These are phyloP conservation scores for Aplocera efformata DNA, from an alignment of 2,888 invertebrate genomes.

Conservation along the genomic window DNA sequence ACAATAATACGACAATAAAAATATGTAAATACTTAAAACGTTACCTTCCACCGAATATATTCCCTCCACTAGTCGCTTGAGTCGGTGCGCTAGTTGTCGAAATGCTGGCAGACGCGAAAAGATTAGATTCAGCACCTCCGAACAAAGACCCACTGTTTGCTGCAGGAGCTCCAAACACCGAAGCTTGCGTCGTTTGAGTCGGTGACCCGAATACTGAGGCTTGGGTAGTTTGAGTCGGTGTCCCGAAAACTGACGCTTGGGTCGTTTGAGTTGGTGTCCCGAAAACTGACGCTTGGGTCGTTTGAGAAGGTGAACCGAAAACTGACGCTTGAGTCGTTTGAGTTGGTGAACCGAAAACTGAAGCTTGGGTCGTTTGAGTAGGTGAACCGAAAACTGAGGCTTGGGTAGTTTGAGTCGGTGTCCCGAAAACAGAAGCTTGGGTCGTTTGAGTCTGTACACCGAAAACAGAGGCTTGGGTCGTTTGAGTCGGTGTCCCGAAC, in stretches of 20 bases:
- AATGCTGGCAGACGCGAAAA: conserved; percentile 70
- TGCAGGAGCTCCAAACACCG: conserved; percentile 45
- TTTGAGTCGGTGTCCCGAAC: conserved; percentile 34
- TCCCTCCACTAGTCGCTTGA: conserved; percentile 46
- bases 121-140: conserved; percentile 50
- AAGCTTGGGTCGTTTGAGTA: conserved; percentile 25
- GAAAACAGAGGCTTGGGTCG: conserved; percentile 36
- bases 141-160: conserved; percentile 55
- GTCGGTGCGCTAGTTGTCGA: conserved; percentile 61
- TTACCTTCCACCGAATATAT: conserved; percentile 65
- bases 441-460: conserved; percentile 29
- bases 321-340: conserved; percentile 19
- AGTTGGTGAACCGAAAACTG: conserved; percentile 34
- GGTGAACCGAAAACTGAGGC: conserved; percentile 36
- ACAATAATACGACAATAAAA: too few species aligned
- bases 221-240: conserved; percentile 27
- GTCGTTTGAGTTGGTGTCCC: conserved; percentile 28
- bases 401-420: conserved; percentile 30
- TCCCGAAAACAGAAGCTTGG: conserved; percentile 35
- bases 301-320: conserved; percentile 32
- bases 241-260: conserved; percentile 25
- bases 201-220: conserved; percentile 23
- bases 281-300: conserved; percentile 39
- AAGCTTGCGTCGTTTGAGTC: conserved; percentile 31
- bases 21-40: neutral